Percentiles rank a stretch among this genome's conserved stretches.
Conservation (phyloP, 2,797 vertebrate genomes). For the Adelosebastes latens region DNA sequence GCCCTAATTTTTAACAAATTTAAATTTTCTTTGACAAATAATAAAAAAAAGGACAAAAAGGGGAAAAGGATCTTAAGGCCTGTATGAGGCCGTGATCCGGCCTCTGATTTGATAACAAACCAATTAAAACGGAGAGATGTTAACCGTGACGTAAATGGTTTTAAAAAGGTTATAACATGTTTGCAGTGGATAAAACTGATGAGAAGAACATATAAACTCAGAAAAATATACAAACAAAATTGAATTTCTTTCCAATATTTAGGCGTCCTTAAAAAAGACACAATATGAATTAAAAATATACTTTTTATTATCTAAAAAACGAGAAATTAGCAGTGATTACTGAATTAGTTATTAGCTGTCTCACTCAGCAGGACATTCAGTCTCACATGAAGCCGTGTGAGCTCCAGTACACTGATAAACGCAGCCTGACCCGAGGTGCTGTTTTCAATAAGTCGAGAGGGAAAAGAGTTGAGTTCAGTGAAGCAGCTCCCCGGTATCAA, state of each 20-base stretch:
- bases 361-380: background rate
- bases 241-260: background rate
- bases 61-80: background rate
- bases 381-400: background rate
- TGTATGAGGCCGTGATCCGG: background rate
- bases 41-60: background rate
- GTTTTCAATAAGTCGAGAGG: slow-evolving; percentile 68
- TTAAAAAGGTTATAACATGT: background rate
- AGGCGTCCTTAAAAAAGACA: background rate
- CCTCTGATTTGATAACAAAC: background rate
- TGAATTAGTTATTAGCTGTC: background rate
- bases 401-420: slow-evolving; percentile 9
- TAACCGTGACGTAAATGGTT: background rate
- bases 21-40: background rate
- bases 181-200: background rate
- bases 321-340: background rate
- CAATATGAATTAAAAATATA: background rate
- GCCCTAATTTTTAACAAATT: no score
- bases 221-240: background rate
- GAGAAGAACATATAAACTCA: background rate
- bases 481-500: slow-evolving; percentile 61
- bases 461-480: slow-evolving; percentile 59
- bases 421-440: slow-evolving; percentile 40
- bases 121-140: background rate
- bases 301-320: background rate